Evolutionary conservation across 2,888 invertebrate species (phyloP), one percentile per base, ranked within the genome.

Genomic region (Salpingus planirostris): DNA sequence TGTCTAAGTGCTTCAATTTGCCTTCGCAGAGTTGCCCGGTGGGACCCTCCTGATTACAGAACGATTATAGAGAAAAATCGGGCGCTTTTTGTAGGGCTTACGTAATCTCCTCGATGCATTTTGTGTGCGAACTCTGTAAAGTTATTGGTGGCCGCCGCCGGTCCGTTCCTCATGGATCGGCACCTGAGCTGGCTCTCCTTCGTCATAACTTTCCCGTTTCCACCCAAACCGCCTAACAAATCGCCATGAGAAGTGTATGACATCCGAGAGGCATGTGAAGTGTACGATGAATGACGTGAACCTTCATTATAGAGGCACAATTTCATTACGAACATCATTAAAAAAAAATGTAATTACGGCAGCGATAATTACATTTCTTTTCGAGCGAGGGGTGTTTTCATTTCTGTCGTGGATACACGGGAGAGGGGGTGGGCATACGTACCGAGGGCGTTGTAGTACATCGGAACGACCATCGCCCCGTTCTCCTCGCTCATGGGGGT

Each of bases 401-500:
- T n/a, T n/a, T n/a, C n/a, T n/a, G n/a, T n/a, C n/a, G n/a, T n/a
- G n/a, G n/a, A n/a, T n/a, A n/a, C n/a, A n/a, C n/a, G n/a, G n/a
- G n/a, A n/a, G n/a, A n/a, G n/a, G n/a, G n/a, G 18, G 22, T 29
- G 15, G 13, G 29, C 13, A 29, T 46, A 56, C 53, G 55, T 57
- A 76, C 86, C 85, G 70, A 86, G 72, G 68, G 83, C 87, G 55
- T 85, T 80, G 64, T 87, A 86, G 69, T 89, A 90, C 62, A 86
- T 83, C 37, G 90, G 89, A 55, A 91, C 87, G 57, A 92, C 86
- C 66, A 92, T 90, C 61, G 89, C 89, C 59, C 91, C 91, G 66
- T 91, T 92, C 68, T 95, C 95, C 70, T 95, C 95, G 45, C 92
- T 93, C 86, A 93, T 91, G 32, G 96, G 96, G 41, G 95, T 96